Evolutionary conservation across 2,113 vertebrate species (phyloP).

Genomic region (Zosterops hypoxanthus): DNA sequence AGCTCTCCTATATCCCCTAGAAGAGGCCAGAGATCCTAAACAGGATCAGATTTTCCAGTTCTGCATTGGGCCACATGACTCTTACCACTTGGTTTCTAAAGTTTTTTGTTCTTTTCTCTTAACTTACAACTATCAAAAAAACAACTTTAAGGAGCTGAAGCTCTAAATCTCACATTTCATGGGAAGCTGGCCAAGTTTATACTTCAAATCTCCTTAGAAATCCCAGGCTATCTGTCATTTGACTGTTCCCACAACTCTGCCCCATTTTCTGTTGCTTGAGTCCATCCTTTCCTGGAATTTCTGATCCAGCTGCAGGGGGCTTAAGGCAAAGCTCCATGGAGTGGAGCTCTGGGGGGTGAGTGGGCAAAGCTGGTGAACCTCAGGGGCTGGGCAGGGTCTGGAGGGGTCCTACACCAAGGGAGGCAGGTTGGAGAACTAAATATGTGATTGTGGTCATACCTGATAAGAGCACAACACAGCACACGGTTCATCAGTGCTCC

Average conservation of each 20-base stretch:
- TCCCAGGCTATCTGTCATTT: neutral
- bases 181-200: neutral
- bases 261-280: neutral
- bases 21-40: neutral
- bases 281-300: neutral
- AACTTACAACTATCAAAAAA: neutral
- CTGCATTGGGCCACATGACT: fast-evolving
- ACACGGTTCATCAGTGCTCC: fast-evolving
- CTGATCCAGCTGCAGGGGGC: fast-evolving
- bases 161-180: neutral
- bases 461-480: fast-evolving
- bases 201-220: neutral
- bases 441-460: fast-evolving
- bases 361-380: neutral
- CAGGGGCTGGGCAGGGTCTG: neutral
- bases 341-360: fast-evolving
- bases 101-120: neutral
- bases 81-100: neutral
- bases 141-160: neutral
- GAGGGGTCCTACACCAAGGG: neutral
- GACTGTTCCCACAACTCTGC: neutral
- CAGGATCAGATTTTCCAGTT: neutral
- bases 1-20: neutral
- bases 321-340: neutral
- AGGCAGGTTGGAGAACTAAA: neutral